Conservation (phyloP, 2,797 vertebrate genomes). For the Lithobates sylvaticus region DNA sequence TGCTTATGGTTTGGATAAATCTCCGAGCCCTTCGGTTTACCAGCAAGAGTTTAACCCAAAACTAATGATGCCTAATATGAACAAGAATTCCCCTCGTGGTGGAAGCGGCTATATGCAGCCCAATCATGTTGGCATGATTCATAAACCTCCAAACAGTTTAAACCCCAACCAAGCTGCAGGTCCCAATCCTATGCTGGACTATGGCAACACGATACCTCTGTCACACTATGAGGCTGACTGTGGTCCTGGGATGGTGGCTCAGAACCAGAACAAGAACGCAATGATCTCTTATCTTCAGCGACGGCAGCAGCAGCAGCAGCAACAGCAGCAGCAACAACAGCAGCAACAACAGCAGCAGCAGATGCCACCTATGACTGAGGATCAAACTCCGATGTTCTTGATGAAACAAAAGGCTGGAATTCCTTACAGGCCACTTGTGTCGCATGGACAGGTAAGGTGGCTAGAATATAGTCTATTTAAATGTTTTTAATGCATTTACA, state of each 20-base stretch:
- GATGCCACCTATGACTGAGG: conserved; percentile 70
- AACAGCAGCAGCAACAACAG: conserved; percentile 58
- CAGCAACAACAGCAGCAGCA: conserved; percentile 67
- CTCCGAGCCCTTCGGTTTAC: conserved; percentile 88
- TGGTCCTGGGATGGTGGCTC: conserved; percentile 73
- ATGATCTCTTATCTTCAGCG: conserved; percentile 81
- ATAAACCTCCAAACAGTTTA: conserved; percentile 78
- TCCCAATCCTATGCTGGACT: conserved; percentile 83
- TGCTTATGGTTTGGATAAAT: conserved; percentile 87
- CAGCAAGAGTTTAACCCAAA: conserved; percentile 89
- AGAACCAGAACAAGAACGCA: conserved; percentile 83
- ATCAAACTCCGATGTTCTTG: conserved; percentile 83
- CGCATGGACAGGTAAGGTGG: conserved; percentile 85
- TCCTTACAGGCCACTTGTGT: conserved; percentile 82
- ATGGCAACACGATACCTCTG: conserved; percentile 94
- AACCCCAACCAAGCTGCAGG: conserved; percentile 72
- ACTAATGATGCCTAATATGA: conserved; percentile 83
- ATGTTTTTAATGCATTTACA: too few species aligned
- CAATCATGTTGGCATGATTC: conserved; percentile 84
- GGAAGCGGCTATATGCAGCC: conserved; percentile 80
- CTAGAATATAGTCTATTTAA: neutral
- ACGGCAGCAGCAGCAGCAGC: conserved; percentile 70
- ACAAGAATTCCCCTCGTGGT: conserved; percentile 88
- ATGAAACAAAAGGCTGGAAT: conserved; percentile 87
- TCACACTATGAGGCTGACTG: conserved; percentile 90